Evolutionary conservation across 1,140 invertebrate species (phyloP).

Genomic region (Trigoniulus corallinus): DNA sequence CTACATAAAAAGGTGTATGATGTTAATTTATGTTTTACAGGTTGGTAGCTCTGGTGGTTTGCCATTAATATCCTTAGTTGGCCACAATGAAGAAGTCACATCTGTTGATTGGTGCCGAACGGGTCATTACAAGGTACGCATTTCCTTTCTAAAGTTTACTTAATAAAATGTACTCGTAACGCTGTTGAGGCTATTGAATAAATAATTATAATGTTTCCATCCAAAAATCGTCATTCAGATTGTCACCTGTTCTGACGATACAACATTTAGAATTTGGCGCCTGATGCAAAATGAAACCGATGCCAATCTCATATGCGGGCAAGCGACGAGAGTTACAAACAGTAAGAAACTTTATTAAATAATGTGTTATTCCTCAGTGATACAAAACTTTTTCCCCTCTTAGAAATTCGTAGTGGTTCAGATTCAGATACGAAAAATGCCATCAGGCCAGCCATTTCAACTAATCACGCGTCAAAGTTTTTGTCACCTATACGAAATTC

Average conservation of each 20-base stretch:
- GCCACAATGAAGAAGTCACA: conserved; percentile 66
- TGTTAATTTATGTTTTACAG: conserved; percentile 4
- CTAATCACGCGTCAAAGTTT: no score
- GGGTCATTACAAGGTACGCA: conserved; percentile 31
- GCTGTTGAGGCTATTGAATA: background rate
- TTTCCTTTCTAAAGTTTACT: background rate
- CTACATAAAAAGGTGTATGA: conserved; percentile 1
- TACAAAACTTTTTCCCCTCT: no score
- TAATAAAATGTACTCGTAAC: no score
- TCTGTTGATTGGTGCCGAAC: conserved; percentile 55
- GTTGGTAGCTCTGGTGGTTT: conserved; percentile 12
- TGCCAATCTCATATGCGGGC: background rate
- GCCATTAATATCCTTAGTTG: conserved; percentile 46
- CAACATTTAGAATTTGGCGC: conserved; percentile 54
- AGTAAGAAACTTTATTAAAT: no score
- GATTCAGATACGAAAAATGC: no score
- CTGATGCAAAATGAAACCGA: conserved; percentile 22
- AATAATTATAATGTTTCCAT: no score
- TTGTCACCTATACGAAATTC: no score
- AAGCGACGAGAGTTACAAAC: no score
- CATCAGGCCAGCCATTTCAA: no score
- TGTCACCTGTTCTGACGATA: conserved; percentile 64
- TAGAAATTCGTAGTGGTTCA: no score
- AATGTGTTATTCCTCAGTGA: no score
- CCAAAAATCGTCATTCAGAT: conserved; percentile 28